phyloP scores from a whole-genome alignment of 2,113 vertebrate genomes.

The Zosterops hypoxanthus region DNA sequence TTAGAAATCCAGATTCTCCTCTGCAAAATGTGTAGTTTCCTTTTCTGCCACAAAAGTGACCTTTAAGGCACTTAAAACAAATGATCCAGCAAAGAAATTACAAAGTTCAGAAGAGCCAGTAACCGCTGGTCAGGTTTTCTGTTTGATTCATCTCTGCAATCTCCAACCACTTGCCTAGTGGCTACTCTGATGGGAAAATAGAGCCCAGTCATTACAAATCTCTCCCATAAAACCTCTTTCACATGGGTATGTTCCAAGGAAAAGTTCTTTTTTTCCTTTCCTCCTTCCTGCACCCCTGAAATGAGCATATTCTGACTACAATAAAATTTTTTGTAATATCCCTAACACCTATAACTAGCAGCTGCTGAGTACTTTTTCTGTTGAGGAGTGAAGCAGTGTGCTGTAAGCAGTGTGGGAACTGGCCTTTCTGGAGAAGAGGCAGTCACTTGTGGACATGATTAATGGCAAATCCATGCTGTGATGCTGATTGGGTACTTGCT shows the following conservation, averaged over 20 bases:
- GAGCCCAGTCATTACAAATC: background rate
- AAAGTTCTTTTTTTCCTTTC: background rate
- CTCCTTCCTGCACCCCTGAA: background rate
- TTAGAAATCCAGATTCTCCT: constrained; percentile 57
- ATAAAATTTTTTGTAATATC: background rate
- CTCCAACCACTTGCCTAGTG: background rate
- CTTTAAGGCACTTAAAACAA: constrained; percentile 2
- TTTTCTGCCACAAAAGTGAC: constrained; percentile 15
- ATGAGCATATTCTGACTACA: background rate
- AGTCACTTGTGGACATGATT: background rate
- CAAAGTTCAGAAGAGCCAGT: background rate
- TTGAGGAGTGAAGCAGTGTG: background rate
- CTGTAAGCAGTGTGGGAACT: background rate
- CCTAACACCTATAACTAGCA: background rate
- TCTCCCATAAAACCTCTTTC: background rate
- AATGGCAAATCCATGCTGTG: constrained; percentile 15
- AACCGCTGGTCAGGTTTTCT: background rate
- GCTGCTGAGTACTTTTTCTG: background rate
- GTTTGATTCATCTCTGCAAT: background rate
- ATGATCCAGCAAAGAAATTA: background rate
- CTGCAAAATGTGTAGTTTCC: constrained; percentile 16
- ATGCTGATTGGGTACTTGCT: background rate
- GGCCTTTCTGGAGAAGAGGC: background rate
- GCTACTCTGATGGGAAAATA: background rate
- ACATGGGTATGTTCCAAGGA: background rate